Conservation (phyloP, 2,888 invertebrate species). For the Argyra leucocephala region DNA sequence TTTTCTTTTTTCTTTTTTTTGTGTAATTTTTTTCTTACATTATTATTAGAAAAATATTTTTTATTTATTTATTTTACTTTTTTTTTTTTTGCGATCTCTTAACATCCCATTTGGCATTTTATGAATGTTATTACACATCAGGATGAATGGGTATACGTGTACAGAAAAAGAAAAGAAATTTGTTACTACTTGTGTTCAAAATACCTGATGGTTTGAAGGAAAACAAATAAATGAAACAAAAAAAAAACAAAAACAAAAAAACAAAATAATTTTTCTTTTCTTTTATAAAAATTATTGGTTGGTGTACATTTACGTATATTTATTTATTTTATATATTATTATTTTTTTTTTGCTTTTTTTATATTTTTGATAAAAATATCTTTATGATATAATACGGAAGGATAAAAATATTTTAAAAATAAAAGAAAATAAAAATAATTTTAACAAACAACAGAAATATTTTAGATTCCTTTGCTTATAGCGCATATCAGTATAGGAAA, state of each 20-base stretch:
- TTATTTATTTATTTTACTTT: too few species aligned
- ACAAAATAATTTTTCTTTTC: background rate
- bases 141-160: slow-evolving; percentile 1
- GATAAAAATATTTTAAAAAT: background rate
- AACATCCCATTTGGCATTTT: slow-evolving; percentile 6
- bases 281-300: background rate
- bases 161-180: background rate
- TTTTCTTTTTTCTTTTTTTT: background rate
- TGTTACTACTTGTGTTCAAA: too few species aligned
- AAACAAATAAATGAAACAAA: too few species aligned
- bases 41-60: background rate
- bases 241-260: background rate
- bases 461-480: too few species aligned
- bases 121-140: slow-evolving; percentile 3
- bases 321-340: background rate
- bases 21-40: background rate
- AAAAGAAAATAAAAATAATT: background rate
- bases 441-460: background rate
- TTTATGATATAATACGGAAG: background rate
- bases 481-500: too few species aligned
- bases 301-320: background rate
- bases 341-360: background rate
- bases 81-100: too few species aligned
- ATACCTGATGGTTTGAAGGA: too few species aligned
- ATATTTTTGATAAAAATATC: background rate